A percentile compares a stretch with the other conserved stretches of the same genome.
Conservation (phyloP, 2,113 vertebrate genomes). For the Gymnorhina tibicen region DNA sequence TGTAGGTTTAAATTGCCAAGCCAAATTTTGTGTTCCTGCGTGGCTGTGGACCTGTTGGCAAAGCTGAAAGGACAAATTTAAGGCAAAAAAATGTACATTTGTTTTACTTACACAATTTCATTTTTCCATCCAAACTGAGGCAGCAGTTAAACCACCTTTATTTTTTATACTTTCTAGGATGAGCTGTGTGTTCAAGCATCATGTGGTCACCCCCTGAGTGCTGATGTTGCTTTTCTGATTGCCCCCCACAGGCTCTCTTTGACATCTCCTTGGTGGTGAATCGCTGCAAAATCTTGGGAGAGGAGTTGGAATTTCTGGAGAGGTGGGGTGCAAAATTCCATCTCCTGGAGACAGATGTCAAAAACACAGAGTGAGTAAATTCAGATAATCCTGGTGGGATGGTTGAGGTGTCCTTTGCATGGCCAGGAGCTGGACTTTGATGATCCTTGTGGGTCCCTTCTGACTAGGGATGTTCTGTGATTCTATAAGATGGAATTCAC, state of each 20-base stretch:
- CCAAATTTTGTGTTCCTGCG: not conserved
- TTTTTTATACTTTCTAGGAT: not conserved
- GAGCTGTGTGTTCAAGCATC: not conserved
- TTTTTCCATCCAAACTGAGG: not conserved
- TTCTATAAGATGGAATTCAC: not conserved
- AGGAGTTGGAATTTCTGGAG: slow-evolving; percentile 77
- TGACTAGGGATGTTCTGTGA: fast-evolving
- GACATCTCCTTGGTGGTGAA: slow-evolving; percentile 72
- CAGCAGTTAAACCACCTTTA: not conserved
- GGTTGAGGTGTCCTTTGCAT: not conserved
- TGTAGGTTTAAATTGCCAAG: not conserved
- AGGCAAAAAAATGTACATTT: not conserved
- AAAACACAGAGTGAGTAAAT: slow-evolving; percentile 71
- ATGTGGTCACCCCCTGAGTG: not conserved
- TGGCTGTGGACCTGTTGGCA: not conserved
- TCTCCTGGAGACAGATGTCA: slow-evolving; percentile 65
- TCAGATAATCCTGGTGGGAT: fast-evolving
- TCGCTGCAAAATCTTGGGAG: slow-evolving; percentile 70
- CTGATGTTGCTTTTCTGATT: not conserved
- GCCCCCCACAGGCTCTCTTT: slow-evolving; percentile 67
- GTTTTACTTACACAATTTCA: not conserved
- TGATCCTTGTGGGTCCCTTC: not conserved
- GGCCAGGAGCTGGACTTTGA: not conserved
- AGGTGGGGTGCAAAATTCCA: slow-evolving; percentile 78
- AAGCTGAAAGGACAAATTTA: not conserved